A percentile compares a stretch with the other conserved stretches of the same genome.
Conservation (phyloP, 2,113 vertebrate species). For the Haliaeetus leucogaster region DNA sequence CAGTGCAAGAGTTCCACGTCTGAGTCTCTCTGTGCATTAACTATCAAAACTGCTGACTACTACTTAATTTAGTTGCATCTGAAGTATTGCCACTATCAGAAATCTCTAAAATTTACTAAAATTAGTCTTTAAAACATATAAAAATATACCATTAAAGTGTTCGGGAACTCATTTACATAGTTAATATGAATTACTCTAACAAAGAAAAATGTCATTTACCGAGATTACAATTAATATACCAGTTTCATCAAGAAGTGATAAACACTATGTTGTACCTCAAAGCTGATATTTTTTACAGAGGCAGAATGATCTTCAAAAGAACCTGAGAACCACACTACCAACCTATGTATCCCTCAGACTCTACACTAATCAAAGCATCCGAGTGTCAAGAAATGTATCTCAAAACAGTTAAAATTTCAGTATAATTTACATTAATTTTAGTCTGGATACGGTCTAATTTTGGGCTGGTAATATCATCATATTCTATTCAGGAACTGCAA, state of each 20-base stretch:
- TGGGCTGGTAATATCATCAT: not conserved
- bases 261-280: not conserved
- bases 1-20: not conserved
- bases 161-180: not conserved
- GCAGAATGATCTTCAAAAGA: not conserved
- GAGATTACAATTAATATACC: not conserved
- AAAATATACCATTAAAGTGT: not conserved
- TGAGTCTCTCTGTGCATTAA: not conserved
- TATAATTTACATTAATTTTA: not conserved
- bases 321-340: not conserved
- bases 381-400: not conserved
- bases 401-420: not conserved
- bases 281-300: not conserved
- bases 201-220: not conserved
- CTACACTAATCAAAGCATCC: not conserved
- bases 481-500: not conserved
- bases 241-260: not conserved
- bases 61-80: not conserved
- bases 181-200: not conserved
- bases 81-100: not conserved
- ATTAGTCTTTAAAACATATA: not conserved
- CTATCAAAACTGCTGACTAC: not conserved
- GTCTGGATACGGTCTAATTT: not conserved
- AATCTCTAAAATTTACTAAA: not conserved
- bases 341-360: not conserved